phyloP scores from a whole-genome alignment of 2,797 vertebrate species.

The Danio aesculapii region DNA sequence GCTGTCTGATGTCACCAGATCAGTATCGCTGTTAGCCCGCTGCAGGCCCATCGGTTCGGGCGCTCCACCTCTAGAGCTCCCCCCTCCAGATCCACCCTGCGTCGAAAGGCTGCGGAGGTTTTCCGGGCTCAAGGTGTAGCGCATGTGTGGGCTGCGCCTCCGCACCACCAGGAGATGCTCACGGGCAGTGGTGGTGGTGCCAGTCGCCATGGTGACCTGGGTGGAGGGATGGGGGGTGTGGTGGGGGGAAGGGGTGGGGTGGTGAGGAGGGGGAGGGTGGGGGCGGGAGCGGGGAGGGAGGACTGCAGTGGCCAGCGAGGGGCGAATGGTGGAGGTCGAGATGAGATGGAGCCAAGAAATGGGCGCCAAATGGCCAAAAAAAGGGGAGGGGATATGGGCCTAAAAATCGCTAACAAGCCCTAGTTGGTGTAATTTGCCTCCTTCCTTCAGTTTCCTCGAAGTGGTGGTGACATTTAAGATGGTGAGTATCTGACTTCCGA shows the following conservation, averaged over 20 bases:
- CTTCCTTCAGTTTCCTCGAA: constrained; percentile 8
- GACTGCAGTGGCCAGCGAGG: constrained; percentile 74
- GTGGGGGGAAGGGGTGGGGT: constrained; percentile 45
- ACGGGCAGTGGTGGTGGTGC: constrained; percentile 84
- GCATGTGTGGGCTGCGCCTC: constrained; percentile 86
- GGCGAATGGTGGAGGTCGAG: constrained; percentile 71
- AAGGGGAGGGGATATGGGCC: constrained; percentile 6
- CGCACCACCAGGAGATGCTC: constrained; percentile 91
- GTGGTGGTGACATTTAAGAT: constrained; percentile 15
- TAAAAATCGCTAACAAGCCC: constrained; percentile 27
- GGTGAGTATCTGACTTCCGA: neutral
- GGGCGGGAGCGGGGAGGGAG: constrained; percentile 73
- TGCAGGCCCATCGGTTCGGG: constrained; percentile 80
- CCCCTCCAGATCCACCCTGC: constrained; percentile 61
- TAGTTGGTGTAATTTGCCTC: neutral
- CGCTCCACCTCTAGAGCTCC: constrained; percentile 37
- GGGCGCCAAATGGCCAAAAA: constrained; percentile 38
- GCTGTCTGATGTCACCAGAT: constrained; percentile 93
- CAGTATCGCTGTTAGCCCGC: constrained; percentile 95
- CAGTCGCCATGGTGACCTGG: constrained; percentile 60
- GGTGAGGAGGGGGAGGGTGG: constrained; percentile 60
- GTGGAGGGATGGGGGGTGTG: constrained; percentile 62
- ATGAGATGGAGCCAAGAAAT: constrained; percentile 30
- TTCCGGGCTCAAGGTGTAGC: constrained; percentile 91
- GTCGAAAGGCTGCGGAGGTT: constrained; percentile 87